These are phyloP conservation scores for Drymonia ruficornis DNA, from an alignment of 2,888 invertebrate genomes.

Conservation along the genomic window DNA sequence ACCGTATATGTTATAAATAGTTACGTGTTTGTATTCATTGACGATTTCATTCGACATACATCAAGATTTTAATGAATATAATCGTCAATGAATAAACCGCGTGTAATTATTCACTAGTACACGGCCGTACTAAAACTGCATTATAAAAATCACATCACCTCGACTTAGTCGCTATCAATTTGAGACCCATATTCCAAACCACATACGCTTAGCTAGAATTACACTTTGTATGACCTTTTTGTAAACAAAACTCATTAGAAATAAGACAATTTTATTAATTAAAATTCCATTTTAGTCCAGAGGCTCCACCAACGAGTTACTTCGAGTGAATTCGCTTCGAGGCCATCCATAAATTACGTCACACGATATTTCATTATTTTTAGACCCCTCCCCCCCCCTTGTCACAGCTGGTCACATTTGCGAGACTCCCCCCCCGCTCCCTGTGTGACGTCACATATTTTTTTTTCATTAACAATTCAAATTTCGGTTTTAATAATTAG, in stretches of 20 bases:
- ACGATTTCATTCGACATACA: background rate
- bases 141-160: slow-evolving; percentile 49
- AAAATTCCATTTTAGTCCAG: background rate
- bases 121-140: background rate
- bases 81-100: background rate
- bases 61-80: background rate
- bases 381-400: too few species aligned
- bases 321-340: too few species aligned
- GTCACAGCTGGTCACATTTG: too few species aligned
- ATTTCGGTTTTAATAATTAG: too few species aligned
- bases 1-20: background rate
- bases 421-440: too few species aligned
- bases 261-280: background rate
- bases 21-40: background rate
- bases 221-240: background rate
- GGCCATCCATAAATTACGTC: too few species aligned
- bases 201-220: background rate
- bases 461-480: too few species aligned
- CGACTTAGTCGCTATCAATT: slow-evolving; percentile 60
- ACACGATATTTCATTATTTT: too few species aligned
- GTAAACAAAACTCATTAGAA: background rate
- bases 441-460: too few species aligned
- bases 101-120: background rate
- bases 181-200: slow-evolving; percentile 61
- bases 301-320: too few species aligned